Conservation (phyloP, 2,113 vertebrate species). For the Actenoides lindsayi region DNA sequence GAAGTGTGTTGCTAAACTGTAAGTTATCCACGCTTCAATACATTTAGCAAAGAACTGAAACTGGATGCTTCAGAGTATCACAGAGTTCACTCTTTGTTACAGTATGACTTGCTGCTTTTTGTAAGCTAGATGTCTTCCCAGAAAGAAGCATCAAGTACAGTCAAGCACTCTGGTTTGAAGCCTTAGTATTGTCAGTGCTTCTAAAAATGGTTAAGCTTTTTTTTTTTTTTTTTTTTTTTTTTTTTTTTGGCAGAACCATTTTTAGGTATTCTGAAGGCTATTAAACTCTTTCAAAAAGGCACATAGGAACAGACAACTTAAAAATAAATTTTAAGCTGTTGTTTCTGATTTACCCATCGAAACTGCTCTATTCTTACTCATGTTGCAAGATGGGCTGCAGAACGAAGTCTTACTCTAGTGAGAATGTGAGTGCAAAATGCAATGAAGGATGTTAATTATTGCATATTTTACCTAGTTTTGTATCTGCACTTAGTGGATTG, state of each 20-base stretch:
- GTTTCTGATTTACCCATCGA: background rate
- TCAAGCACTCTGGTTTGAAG: background rate
- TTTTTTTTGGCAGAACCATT: background rate
- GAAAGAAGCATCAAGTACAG: background rate
- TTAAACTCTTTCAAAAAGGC: background rate
- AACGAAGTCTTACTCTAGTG: rapidly evolving
- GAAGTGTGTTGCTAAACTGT: background rate
- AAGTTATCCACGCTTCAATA: background rate
- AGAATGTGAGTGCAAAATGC: background rate
- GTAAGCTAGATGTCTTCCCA: background rate
- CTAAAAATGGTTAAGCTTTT: background rate
- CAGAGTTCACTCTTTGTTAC: background rate
- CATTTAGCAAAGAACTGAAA: background rate
- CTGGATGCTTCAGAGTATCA: background rate
- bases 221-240: background rate
- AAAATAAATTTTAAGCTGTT: conserved; percentile 2
- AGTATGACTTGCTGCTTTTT: background rate
- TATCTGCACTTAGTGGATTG: background rate
- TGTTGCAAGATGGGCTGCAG: background rate
- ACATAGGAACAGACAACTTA: background rate
- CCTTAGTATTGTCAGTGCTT: background rate
- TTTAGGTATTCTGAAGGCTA: background rate
- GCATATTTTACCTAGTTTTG: background rate
- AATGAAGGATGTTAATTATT: background rate
- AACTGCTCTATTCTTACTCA: background rate